Base-by-base conservation (phyloP, 2,113 vertebrate species). In the Pitta sordida region DNA sequence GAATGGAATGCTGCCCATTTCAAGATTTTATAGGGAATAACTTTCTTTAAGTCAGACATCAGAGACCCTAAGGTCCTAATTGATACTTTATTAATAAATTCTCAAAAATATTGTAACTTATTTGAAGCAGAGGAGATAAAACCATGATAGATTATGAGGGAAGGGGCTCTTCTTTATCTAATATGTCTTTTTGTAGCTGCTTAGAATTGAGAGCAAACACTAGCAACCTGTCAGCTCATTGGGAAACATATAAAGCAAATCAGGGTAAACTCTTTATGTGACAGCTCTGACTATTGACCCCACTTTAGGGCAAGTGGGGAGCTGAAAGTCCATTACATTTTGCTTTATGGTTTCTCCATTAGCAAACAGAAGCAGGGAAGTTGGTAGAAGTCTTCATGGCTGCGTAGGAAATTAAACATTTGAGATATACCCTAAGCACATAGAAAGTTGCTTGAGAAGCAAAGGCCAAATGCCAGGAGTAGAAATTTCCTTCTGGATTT, bases 1-100 rank as follows among this genome's bases (percentile, higher is more conserved):
- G n/a, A 62, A n/a, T 83, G 93, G 90, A 95, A 86, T 83, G 21
- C 55, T 93, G 93, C 92, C 85, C 67, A 48, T 95, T 86, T 83
- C 32, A 37, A 76, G 83, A 68, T n/a, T 79, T 84, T 92, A 51
- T 58, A 46, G 21, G 37, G 36, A 44, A 82, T n/a, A 84, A 37
- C 16, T 82, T 91, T 26, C 65, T 82, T n/a, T 75, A 84, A 86
- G 34, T 58, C 62, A 79, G 83, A 65, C 16, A 77, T 55, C 55
- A 83, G 79, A 70, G 71, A 16, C 10, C 32, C 43, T 74, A 80
- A 83, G 52, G 3, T 62, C 74, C 53, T 73, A 84, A 87, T 2
- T 64, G 53, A 34, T 74, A 74, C 22, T 53, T 80, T 46, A 65
- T 32, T 83, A 83, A 88, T 69, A 80, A 51, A 90, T 30, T 73